Evolutionary conservation across 1,140 invertebrate genomes (phyloP).

Genomic region (Tenebrio molitor): DNA sequence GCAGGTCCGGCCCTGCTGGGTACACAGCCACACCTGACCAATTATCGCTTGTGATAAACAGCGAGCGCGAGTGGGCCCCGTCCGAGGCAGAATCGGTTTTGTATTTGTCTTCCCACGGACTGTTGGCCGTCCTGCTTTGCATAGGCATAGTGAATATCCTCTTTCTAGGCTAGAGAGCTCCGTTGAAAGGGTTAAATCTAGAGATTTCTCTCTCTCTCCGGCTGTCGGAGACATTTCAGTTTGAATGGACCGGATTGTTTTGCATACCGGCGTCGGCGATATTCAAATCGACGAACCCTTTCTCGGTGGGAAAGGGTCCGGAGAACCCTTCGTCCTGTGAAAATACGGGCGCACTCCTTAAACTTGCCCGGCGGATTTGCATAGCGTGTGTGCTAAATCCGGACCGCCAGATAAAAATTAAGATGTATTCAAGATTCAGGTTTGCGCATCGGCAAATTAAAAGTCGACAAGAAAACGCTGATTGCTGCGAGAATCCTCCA

Average conservation of each 20-base stretch:
- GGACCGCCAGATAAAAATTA: background rate
- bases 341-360: too few relatives aligned
- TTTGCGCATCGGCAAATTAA: background rate
- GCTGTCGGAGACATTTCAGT: background rate
- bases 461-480: background rate
- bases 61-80: constrained; percentile 42
- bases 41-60: constrained; percentile 53
- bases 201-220: background rate
- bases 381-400: background rate
- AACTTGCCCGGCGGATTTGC: background rate
- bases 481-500: background rate
- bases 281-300: constrained; percentile 23
- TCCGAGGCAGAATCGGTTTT: constrained; percentile 15
- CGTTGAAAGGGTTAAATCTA: background rate
- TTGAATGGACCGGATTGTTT: constrained; percentile 5
- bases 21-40: constrained; percentile 52
- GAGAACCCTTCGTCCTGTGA: background rate
- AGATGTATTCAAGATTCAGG: background rate
- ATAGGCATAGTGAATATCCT: constrained; percentile 40
- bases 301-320: constrained; percentile 2
- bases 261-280: constrained; percentile 24
- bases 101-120: constrained; percentile 50
- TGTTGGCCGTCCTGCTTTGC: constrained; percentile 41
- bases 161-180: constrained; percentile 17
- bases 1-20: constrained; percentile 13